phyloP scores from a whole-genome alignment of 2,113 vertebrate species.

The Chrysemys picta region DNA sequence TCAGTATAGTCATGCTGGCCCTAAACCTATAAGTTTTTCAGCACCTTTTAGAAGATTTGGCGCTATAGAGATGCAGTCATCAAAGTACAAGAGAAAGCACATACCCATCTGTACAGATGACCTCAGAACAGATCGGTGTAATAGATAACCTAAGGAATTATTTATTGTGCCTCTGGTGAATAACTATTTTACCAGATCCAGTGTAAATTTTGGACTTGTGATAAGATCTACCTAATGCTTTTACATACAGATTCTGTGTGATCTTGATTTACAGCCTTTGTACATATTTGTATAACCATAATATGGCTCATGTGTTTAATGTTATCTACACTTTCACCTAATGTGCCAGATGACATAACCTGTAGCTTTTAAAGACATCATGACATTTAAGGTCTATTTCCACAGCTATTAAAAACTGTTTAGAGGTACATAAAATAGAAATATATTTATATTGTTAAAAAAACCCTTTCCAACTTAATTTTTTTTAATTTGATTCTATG shows the following conservation, averaged over 20 bases:
- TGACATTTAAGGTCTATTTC: constrained; percentile 55
- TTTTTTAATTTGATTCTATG: constrained; percentile 45
- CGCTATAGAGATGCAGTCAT: constrained; percentile 41
- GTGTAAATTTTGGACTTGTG: constrained; percentile 22
- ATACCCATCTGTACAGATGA: constrained; percentile 52
- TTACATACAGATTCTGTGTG: constrained; percentile 48
- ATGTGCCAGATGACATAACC: constrained; percentile 30
- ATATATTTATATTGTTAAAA: constrained; percentile 22
- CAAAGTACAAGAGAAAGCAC: constrained; percentile 51
- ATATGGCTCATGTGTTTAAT: background rate
- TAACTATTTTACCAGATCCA: constrained; percentile 55
- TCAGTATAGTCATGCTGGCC: constrained; percentile 4
- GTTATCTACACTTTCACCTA: constrained; percentile 23
- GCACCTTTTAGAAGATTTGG: constrained; percentile 48
- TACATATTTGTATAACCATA: constrained; percentile 54
- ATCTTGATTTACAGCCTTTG: constrained; percentile 53
- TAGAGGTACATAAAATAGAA: constrained; percentile 61
- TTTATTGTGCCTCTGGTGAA: constrained; percentile 53
- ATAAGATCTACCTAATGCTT: constrained; percentile 55
- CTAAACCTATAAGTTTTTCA: constrained; percentile 51
- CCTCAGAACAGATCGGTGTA: constrained; percentile 56
- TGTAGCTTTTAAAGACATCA: constrained; percentile 3
- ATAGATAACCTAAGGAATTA: constrained; percentile 61
- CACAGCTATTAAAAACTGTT: constrained; percentile 50
- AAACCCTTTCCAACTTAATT: constrained; percentile 25